A percentile compares a stretch with the other conserved stretches of the same genome.
Evolutionary conservation across 2,113 vertebrate genomes (phyloP).

Genomic region (Illadopsis cleaveri): DNA sequence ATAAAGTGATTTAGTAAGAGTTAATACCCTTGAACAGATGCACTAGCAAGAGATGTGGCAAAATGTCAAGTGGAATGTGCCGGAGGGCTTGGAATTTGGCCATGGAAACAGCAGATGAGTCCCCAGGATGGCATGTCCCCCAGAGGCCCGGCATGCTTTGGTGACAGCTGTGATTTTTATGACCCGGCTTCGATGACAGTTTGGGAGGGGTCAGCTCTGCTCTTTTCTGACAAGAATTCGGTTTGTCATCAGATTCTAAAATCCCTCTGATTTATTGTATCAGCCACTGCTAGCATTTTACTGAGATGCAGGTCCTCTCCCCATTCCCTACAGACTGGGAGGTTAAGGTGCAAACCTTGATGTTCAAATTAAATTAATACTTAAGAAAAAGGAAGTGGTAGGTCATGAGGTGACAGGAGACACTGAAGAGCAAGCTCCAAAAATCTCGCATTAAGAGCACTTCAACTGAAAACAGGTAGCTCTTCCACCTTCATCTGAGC

Average conservation of each 20-base stretch:
- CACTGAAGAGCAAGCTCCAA: background rate
- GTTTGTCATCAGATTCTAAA: conserved; percentile 92
- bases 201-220: conserved; percentile 74
- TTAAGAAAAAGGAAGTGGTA: background rate
- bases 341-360: background rate
- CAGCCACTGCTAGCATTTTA: conserved; percentile 67
- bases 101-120: conserved; percentile 77
- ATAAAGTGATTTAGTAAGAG: conserved; percentile 79
- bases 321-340: background rate
- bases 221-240: conserved; percentile 84
- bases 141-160: conserved; percentile 72
- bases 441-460: background rate
- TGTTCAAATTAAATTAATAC: background rate
- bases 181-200: conserved; percentile 86
- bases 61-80: conserved; percentile 86
- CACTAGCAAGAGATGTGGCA: conserved; percentile 80
- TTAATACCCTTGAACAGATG: conserved; percentile 82
- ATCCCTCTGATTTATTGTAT: conserved; percentile 86
- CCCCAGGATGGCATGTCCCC: conserved; percentile 84
- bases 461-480: background rate
- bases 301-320: conserved; percentile 18
- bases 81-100: conserved; percentile 80
- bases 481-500: background rate
- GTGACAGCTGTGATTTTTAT: conserved; percentile 95
- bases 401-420: background rate